Evolutionary conservation across 1,140 invertebrate species (phyloP).

Genomic region (Harpegnathos saltator): DNA sequence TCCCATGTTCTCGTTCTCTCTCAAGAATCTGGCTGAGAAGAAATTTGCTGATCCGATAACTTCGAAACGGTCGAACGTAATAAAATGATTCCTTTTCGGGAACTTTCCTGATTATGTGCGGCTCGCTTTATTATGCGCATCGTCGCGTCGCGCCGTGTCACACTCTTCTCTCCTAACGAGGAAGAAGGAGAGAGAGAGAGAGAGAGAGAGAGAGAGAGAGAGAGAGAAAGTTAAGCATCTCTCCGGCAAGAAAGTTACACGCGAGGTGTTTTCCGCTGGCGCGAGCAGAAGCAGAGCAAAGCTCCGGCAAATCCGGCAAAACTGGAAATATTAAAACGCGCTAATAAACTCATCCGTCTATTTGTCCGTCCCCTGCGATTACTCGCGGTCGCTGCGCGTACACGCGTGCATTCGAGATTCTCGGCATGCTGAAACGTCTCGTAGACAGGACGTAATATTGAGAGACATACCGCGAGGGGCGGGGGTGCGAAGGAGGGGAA

Average conservation of each 20-base stretch:
- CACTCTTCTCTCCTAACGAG: slow-evolving; percentile 7
- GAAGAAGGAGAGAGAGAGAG: too few relatives aligned
- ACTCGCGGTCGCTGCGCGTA: background rate
- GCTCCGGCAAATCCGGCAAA: too few relatives aligned
- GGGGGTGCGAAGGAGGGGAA: background rate
- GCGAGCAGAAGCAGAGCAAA: background rate
- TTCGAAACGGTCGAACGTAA: slow-evolving; percentile 40
- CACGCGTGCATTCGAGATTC: too few relatives aligned
- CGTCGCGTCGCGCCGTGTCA: background rate
- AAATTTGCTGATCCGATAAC: slow-evolving; percentile 45
- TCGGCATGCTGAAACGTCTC: background rate
- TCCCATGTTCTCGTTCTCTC: too few relatives aligned
- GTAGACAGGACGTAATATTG: background rate
- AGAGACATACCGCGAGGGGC: background rate
- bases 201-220: too few relatives aligned
- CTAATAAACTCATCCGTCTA: background rate
- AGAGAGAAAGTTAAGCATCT: slow-evolving; percentile 29
- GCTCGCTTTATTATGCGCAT: too few relatives aligned
- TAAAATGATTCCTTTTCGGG: slow-evolving; percentile 32
- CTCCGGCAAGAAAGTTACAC: slow-evolving; percentile 22
- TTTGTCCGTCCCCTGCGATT: slow-evolving; percentile 4
- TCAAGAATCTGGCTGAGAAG: background rate
- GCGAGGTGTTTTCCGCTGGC: slow-evolving; percentile 2
- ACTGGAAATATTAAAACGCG: slow-evolving; percentile 22
- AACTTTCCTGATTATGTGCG: slow-evolving; percentile 53